Evolutionary conservation across 2,113 vertebrate species (phyloP).

Genomic region (Sterrhoptilus dennistouni): DNA sequence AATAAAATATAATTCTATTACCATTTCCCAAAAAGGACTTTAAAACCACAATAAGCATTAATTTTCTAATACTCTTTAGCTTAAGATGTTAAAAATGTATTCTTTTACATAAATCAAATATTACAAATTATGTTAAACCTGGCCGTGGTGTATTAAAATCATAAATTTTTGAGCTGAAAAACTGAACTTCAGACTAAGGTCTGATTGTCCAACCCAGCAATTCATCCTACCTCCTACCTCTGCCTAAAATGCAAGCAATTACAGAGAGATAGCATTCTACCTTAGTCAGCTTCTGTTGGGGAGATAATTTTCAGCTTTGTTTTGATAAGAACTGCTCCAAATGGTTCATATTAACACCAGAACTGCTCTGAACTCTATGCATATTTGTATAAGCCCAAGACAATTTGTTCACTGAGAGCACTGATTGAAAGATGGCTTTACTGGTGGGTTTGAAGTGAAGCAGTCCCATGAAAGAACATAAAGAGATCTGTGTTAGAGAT

Average conservation of each 20-base stretch:
- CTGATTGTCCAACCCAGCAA: not conserved
- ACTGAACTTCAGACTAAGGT: not conserved
- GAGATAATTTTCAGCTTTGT: constrained; percentile 6
- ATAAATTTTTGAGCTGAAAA: not conserved
- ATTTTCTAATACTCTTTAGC: not conserved
- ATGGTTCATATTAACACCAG: constrained; percentile 11
- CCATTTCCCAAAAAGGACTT: not conserved
- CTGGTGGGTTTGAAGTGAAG: not conserved
- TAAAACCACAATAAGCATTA: not conserved
- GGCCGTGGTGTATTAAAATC: not conserved
- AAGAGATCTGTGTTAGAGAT: not conserved
- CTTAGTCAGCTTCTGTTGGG: not conserved
- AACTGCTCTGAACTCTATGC: not conserved
- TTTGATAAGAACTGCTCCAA: constrained; percentile 13
- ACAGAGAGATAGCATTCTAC: not conserved
- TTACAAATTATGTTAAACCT: not conserved
- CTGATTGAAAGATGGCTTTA: not conserved
- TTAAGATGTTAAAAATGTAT: not conserved
- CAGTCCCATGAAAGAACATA: not conserved
- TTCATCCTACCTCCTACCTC: not conserved
- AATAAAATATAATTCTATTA: not conserved
- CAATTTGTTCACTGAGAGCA: constrained; percentile 4
- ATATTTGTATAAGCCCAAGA: not conserved
- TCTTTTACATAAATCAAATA: not conserved
- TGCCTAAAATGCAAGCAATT: not conserved